Base-by-base conservation (phyloP, 2,888 invertebrate species). In the Hoplodrina ambigua region DNA sequence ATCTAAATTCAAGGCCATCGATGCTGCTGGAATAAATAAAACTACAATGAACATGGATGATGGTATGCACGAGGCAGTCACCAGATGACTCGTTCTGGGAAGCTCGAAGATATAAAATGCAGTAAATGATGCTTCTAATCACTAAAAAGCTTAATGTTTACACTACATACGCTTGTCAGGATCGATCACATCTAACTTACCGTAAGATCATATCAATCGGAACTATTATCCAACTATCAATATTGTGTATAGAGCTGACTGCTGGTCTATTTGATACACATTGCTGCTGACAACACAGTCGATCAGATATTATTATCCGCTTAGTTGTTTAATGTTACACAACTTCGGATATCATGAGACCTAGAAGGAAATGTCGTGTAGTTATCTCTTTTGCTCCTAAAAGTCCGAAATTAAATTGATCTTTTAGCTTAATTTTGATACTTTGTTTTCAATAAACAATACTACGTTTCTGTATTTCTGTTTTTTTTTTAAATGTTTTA, bases 101-200 rank as follows among this genome's bases (percentile, higher is more conserved):
- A 89, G 88, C 88, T 92, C 89, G 85, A 85, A 88, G 82, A 84
- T 88, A 88, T 88, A 88, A 86, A 88, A 94, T 94, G 90, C 90
- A 88, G 82, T 89, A 87, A 82, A 92, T 94, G 93, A 94, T 93
- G 91, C 89, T 85, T 92, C 94, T 95, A 95, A 89, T 85, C 73
- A 89, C 94, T 95, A 95, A 93, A 89, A 94, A 94, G 93, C 93
- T 89, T 86, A 84, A 92, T 90, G 88, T 90, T 88, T 91, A 92
- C 89, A 93, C 94, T 94, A 94, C 94, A 83, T 86, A 91, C 90
- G 88, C 86, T 90, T 86, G 85, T 85, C 88, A 88, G 87, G 85
- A 87, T 89, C 88, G 88, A 89, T 90, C 85, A 93, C 91, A 92
- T 91, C 91, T 90, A 92, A 96, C 95, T 96, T 96, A 96, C 95